Evolutionary conservation across 2,797 vertebrate species (phyloP).

Genomic region (Mormyrus proboscirostris): DNA sequence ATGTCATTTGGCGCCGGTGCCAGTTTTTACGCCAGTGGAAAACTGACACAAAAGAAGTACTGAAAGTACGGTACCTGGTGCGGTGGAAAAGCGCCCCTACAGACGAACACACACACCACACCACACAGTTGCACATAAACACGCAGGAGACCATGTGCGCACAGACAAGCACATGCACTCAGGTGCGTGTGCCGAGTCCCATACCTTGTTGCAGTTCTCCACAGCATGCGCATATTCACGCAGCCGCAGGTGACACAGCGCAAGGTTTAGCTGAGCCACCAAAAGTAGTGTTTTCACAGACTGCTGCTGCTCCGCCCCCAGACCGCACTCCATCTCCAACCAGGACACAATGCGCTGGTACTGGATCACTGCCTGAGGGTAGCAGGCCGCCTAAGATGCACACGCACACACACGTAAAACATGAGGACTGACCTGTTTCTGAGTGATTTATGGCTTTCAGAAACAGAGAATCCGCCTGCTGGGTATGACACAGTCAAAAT

Average conservation of each 20-base stretch:
- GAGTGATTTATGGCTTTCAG: neutral
- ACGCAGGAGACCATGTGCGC: neutral
- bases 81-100: no score
- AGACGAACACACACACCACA: neutral
- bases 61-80: no score
- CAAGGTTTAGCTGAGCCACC: constrained; percentile 84
- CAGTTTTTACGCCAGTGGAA: no score
- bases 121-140: neutral
- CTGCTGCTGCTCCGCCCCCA: constrained; percentile 69
- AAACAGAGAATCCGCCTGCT: neutral
- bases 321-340: constrained; percentile 85
- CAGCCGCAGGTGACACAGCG: constrained; percentile 82
- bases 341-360: constrained; percentile 85
- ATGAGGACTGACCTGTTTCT: neutral
- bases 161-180: neutral
- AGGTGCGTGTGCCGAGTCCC: no score
- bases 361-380: constrained; percentile 80
- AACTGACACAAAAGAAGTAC: no score
- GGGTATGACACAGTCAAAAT: neutral
- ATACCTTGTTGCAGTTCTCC: constrained; percentile 89
- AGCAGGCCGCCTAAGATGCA: constrained; percentile 67
- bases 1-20: no score
- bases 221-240: constrained; percentile 75
- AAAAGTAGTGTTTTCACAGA: constrained; percentile 69
- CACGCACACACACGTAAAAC: neutral